phyloP scores from a whole-genome alignment of 2,797 vertebrate genomes.

The Myioborus melanocephalus region DNA sequence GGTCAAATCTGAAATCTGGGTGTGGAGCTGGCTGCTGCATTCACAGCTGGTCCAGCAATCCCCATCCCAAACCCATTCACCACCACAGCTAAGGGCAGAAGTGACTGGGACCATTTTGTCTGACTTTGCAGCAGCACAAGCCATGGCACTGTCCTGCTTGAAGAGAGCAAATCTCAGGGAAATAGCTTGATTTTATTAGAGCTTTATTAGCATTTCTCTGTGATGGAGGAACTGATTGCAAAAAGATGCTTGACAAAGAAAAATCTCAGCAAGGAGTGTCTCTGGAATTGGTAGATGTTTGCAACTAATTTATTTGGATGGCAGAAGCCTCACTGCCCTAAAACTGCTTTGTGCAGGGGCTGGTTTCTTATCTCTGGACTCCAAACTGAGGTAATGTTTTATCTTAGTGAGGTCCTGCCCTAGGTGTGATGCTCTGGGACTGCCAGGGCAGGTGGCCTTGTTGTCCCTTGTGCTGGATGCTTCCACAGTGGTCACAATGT shows the following conservation, averaged over 20 bases:
- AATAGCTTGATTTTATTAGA: not conserved
- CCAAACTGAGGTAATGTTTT: not conserved
- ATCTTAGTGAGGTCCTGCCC: not conserved
- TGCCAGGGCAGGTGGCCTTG: fast-evolving
- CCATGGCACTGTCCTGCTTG: not conserved
- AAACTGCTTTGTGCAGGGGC: not conserved
- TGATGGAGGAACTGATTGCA: not conserved
- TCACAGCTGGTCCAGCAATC: not conserved
- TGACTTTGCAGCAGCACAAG: not conserved
- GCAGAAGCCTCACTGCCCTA: not conserved
- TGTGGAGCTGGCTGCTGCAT: not conserved
- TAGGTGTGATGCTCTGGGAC: not conserved
- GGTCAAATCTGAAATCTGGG: not conserved
- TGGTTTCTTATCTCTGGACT: not conserved
- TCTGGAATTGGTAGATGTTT: not conserved
- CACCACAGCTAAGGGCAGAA: not conserved
- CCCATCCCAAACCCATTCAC: fast-evolving
- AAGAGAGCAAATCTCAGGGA: not conserved
- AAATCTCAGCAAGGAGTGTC: not conserved
- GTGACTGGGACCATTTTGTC: not conserved
- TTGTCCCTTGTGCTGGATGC: not conserved
- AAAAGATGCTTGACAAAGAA: not conserved
- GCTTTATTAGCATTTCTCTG: not conserved
- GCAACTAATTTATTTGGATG: not conserved
- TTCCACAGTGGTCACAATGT: fast-evolving